phyloP scores from a whole-genome alignment of 2,888 invertebrate species.

The Sphaeridia pumilis region DNA sequence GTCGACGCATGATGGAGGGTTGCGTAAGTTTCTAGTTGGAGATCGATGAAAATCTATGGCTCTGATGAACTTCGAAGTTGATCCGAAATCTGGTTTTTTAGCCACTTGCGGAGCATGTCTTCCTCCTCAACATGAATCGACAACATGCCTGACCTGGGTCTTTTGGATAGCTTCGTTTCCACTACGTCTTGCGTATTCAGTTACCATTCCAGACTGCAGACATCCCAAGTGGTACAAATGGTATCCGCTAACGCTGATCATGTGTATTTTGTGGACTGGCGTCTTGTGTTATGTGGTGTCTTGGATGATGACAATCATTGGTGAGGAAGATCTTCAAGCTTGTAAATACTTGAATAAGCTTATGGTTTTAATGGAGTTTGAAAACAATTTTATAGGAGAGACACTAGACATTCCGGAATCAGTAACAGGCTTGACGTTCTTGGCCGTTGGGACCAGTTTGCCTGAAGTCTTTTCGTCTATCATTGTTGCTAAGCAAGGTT shows the following conservation, averaged over 20 bases:
- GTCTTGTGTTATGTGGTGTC: slow-evolving; percentile 81
- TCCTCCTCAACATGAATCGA: too few relatives aligned
- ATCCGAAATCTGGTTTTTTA: background rate
- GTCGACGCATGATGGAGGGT: slow-evolving; percentile 1
- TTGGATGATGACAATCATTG: slow-evolving; percentile 92
- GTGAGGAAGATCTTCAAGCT: slow-evolving; percentile 43
- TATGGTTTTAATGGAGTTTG: too few relatives aligned
- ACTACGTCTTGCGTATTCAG: slow-evolving; percentile 60
- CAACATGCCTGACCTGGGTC: slow-evolving; percentile 10
- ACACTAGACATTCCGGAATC: slow-evolving; percentile 84
- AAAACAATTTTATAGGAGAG: slow-evolving; percentile 64
- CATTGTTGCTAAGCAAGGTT: slow-evolving; percentile 84
- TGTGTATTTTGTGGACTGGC: slow-evolving; percentile 91
- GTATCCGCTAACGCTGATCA: slow-evolving; percentile 76
- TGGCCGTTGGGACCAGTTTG: slow-evolving; percentile 84
- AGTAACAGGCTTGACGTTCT: slow-evolving; percentile 86
- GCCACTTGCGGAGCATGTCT: background rate
- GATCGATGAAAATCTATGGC: background rate
- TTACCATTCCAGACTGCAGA: slow-evolving; percentile 80
- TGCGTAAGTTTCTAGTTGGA: background rate
- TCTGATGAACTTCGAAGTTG: background rate
- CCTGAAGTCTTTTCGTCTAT: slow-evolving; percentile 90
- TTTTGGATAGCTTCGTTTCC: slow-evolving; percentile 76
- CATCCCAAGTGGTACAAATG: slow-evolving; percentile 68
- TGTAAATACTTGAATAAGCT: background rate